Evolutionary conservation across 2,797 vertebrate species (phyloP), one percentile per base, ranked within the genome.

Genomic region (Gallinago stenura): DNA sequence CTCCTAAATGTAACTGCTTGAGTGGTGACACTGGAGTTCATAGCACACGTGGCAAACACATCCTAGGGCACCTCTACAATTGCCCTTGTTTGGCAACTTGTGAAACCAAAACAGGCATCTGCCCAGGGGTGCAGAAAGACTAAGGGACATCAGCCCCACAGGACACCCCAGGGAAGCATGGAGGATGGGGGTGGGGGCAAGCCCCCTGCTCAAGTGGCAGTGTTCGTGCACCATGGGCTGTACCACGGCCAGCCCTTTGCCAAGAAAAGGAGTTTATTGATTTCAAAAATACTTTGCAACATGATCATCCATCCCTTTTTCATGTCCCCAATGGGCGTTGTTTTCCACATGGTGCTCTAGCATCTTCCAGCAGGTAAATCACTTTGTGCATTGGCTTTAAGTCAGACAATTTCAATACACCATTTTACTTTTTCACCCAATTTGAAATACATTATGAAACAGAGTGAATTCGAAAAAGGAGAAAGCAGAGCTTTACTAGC

Each of bases 241-340:
- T 43, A 68, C 20, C 37, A 43, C 1, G 4, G 26, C 33, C 58
- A 84, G 20, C 21, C 28, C 43, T 56, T 51, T 5, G 1, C 11
- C 18, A 65, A 11, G 24, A 78, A 80, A 81, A 79, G 12, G 10
- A 50, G 13, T 7, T 58, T 45, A 30, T 10, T 46, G 15, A 48
- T 86, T 86, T 48, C 17, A 89, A 72, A 92, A 89, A 46, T 37
- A 61, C 26, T 84, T 84, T 28, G 12, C 35, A 84, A 82, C 12
- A 31, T 46, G 30, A 64, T 70, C 26, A 12, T 31, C 25, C 26
- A 20, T 37, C 51, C n/a, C 16, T 57, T 93, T 58, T n/a, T 86
- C 62, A 26, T 33, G 28, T 8, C 45, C 1, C 0, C 25, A 54
- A 5, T 3, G 37, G n/a, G 25, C 1, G 0, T 10, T 37, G 26